Base-by-base conservation (phyloP, 35 echinoderm and acorn worm species). In the Diadema setosum region DNA sequence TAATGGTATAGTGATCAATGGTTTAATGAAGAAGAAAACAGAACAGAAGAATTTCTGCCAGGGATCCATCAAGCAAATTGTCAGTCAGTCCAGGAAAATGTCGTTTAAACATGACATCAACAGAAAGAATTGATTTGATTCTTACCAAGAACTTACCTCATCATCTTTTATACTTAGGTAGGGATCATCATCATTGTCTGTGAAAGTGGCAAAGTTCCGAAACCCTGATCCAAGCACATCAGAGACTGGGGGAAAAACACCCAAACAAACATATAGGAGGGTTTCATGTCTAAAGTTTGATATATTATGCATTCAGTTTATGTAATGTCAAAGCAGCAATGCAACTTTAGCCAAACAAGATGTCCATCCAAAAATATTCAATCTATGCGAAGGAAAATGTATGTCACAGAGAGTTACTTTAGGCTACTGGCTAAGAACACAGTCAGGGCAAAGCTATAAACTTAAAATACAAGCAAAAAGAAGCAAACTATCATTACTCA, bases 151-250 rank as follows among this genome's bases (percentile, higher is more conserved):
- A 39, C 45, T 87, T 92, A 97, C 95, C 83, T 83, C 83, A 82
- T 97, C 95, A 45, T 86, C 87, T 42, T 93, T 85, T 39, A 87
- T 46, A 42, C 91, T 97, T 18, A 97, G 90, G 37, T 97, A 97
- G 1, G 95, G 95, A 67, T 97, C 95, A 34, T 97, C 95, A 16
- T 87, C 35, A 42, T 93, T 90, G 70, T 60, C 73, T 16, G 91
- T 65, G 67, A 81, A 97, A 33, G 93, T 82, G 21, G 95, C 91
- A 37, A 94, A 83, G 35, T 46, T 49, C 14, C 55, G 65, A 48
- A 94, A 65, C 24, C 45, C 50, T 42, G 43, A 45, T 29, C 69
- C 70, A 69, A 17, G 16, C 7, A 57, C 42, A 82, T 82, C 26
- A 45, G 39, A n/a, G 70, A 85, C 46, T 82, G 42, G 3, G 16